A percentile compares a stretch with the other conserved stretches of the same genome.
Conservation (phyloP, 2,797 vertebrate genomes). For the Labroides dimidiatus region DNA sequence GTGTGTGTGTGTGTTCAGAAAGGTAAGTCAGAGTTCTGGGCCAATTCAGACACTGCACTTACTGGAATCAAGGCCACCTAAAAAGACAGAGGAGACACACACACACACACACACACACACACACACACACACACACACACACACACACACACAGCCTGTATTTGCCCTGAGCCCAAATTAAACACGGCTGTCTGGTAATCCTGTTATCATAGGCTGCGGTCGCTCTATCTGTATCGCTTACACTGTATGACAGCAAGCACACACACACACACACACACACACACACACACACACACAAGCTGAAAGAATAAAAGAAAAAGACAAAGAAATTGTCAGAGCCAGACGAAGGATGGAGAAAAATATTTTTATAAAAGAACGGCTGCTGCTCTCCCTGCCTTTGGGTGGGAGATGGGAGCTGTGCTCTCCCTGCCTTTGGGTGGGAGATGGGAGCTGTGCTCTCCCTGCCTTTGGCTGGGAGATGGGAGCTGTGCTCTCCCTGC, state of each 20-base stretch:
- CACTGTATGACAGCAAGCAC: slow-evolving; percentile 48
- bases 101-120: slow-evolving; percentile 25
- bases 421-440: too few relatives aligned
- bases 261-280: slow-evolving; percentile 17
- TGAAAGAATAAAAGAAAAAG: slow-evolving; percentile 4
- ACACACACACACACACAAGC: slow-evolving; percentile 12
- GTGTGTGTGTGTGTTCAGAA: slow-evolving; percentile 23
- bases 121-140: slow-evolving; percentile 16
- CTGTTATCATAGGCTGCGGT: slow-evolving; percentile 76
- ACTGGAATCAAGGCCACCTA: slow-evolving; percentile 70
- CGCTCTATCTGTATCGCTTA: slow-evolving; percentile 74
- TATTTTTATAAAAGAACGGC: too few relatives aligned
- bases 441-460: too few relatives aligned
- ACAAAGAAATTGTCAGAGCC: not conserved
- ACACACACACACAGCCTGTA: slow-evolving; percentile 39
- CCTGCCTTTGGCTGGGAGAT: too few relatives aligned
- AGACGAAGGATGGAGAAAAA: not conserved
- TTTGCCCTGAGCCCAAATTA: slow-evolving; percentile 72
- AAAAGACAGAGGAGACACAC: slow-evolving; percentile 43
- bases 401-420: too few relatives aligned
- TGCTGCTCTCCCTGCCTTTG: too few relatives aligned
- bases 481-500: too few relatives aligned
- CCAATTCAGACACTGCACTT: slow-evolving; percentile 62
- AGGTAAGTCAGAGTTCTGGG: slow-evolving; percentile 33
- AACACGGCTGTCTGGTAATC: slow-evolving; percentile 77